phyloP scores from a whole-genome alignment of 2,888 invertebrate species.

The Lycaena phlaeas region DNA sequence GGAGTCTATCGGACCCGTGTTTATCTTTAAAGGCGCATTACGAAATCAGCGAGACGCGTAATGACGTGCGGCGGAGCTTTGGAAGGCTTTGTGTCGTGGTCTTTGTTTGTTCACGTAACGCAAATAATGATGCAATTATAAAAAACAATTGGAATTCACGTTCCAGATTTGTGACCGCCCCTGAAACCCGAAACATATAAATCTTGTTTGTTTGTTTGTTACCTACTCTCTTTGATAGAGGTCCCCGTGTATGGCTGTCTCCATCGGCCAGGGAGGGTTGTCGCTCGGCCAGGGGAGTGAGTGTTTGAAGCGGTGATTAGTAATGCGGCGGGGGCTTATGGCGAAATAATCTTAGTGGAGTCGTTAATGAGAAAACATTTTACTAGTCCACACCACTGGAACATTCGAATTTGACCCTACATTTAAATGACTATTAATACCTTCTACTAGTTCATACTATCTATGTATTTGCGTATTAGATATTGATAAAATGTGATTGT shows the following conservation, averaged over 20 bases:
- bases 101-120: conserved; percentile 3
- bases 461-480: too few relatives aligned
- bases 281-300: conserved; percentile 33
- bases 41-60: conserved; percentile 46
- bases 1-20: conserved; percentile 32
- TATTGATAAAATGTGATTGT: too few relatives aligned
- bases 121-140: conserved; percentile 25
- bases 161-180: too few relatives aligned
- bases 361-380: conserved; percentile 55
- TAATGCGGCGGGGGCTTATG: conserved; percentile 47
- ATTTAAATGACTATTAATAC: too few relatives aligned
- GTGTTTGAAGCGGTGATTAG: conserved; percentile 56
- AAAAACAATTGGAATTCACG: too few relatives aligned
- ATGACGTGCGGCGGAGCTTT: conserved; percentile 36
- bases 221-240: conserved; percentile 30
- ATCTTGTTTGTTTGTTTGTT: conserved; percentile 34
- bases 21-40: conserved; percentile 35
- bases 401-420: conserved; percentile 46
- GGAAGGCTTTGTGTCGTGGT: conserved; percentile 16
- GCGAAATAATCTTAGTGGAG: conserved; percentile 54
- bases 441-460: too few relatives aligned
- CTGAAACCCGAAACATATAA: conserved; percentile 32
- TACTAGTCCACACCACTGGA: conserved; percentile 30
- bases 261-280: conserved; percentile 39
- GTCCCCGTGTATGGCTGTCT: conserved; percentile 36